phyloP scores from a whole-genome alignment of 1,140 invertebrate genomes.

The Anthonomus grandis region DNA sequence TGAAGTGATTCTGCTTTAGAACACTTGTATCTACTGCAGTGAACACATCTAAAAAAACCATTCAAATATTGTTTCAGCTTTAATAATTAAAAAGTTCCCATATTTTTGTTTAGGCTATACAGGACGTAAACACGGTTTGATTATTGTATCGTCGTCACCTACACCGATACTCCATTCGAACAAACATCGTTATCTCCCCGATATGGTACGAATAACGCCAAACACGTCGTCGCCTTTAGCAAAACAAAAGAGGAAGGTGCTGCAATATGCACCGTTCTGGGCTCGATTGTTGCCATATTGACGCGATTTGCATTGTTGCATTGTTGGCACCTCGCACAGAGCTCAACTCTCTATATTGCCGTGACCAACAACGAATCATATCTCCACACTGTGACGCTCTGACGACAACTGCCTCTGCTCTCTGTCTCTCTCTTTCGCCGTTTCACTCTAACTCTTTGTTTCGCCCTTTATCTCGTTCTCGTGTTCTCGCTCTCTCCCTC shows the following conservation, averaged over 20 bases:
- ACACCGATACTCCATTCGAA: too few relatives aligned
- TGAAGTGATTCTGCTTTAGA: too few relatives aligned
- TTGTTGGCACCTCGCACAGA: constrained; percentile 15
- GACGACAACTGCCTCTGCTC: constrained; percentile 8
- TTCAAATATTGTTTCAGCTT: too few relatives aligned
- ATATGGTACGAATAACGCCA: too few relatives aligned
- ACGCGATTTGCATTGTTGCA: constrained; percentile 23
- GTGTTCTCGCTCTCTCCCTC: too few relatives aligned
- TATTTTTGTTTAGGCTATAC: too few relatives aligned
- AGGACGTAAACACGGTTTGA: too few relatives aligned
- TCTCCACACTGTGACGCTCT: constrained; percentile 6
- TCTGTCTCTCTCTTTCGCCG: neutral
- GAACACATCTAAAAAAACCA: too few relatives aligned
- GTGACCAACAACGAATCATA: constrained; percentile 5
- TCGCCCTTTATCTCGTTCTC: too few relatives aligned
- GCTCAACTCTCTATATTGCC: constrained; percentile 21
- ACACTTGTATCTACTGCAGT: too few relatives aligned
- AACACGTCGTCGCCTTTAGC: constrained; percentile 12
- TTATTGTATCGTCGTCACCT: too few relatives aligned
- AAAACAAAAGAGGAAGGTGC: constrained; percentile 15
- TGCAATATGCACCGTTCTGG: constrained; percentile 13
- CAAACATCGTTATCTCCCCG: constrained; percentile 10
- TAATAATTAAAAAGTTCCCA: too few relatives aligned
- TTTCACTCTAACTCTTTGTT: neutral
- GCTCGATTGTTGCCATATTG: constrained; percentile 2